Percentiles rank a stretch among this genome's conserved stretches.
Conservation (phyloP, 2,797 vertebrate species). For the Heliangelus exortis region DNA sequence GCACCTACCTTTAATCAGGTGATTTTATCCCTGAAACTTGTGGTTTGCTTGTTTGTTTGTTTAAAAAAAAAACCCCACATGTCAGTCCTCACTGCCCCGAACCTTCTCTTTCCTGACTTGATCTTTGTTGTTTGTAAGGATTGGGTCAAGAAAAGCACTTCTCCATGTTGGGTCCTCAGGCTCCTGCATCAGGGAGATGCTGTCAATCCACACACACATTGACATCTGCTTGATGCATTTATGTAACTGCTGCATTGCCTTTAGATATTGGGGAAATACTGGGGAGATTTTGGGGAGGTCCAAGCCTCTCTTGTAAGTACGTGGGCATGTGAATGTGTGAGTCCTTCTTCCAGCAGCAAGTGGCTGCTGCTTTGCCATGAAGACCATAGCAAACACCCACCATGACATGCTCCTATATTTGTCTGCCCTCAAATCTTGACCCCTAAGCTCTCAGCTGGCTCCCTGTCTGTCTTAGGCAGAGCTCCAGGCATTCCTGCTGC, state of each 20-base stretch:
- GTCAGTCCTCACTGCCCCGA: not conserved
- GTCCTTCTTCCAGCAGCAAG: not conserved
- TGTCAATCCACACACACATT: not conserved
- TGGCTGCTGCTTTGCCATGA: not conserved
- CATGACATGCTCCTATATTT: not conserved
- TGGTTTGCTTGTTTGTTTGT: not conserved
- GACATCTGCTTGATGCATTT: too few species aligned
- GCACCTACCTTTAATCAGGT: slow-evolving; percentile 1
- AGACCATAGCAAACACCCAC: not conserved
- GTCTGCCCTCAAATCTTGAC: not conserved
- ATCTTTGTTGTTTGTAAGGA: not conserved
- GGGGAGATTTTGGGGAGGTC: not conserved
- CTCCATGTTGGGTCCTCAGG: rapidly evolving
- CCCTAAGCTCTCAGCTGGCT: not conserved
- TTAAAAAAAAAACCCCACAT: not conserved
- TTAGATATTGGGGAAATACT: not conserved
- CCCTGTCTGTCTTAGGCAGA: not conserved
- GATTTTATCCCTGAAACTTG: not conserved
- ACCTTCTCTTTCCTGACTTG: not conserved
- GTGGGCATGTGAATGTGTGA: not conserved
- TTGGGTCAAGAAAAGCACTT: not conserved
- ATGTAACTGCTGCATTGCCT: not conserved
- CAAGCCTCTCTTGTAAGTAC: not conserved
- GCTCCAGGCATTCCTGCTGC: not conserved
- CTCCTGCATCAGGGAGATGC: not conserved